Evolutionary conservation across 1,140 invertebrate species (phyloP), one percentile per base, ranked within the genome.

Genomic region (Aricia agestis): DNA sequence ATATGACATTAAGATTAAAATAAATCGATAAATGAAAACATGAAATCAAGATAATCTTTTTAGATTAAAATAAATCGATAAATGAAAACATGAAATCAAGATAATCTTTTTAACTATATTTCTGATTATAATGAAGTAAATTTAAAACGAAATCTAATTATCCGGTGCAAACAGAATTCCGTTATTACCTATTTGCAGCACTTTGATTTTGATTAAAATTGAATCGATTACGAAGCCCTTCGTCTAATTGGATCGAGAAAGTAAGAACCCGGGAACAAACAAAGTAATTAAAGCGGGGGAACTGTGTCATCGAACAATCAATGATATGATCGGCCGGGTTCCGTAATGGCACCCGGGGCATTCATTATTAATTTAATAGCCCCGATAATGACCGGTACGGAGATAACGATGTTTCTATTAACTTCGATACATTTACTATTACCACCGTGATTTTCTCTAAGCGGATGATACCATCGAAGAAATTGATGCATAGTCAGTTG

Each of bases 291-390:
- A 80, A 76, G 65, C 69, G 63, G 61, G 66, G 74, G 71, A 77
- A 79, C 74, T 70, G 67, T 71, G 76, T 78, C 78, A 76, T 82
- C 81, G 76, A 78, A 79, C 76, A 81, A 77, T 83, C 79, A 79
- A 83, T 83, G 76, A 76, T 78, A 76, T 75, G 78, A 71, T 70
- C 77, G 75, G 75, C 32, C 71, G 66, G 72, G 73, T 73, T 78
- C 74, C 71, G 68, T 75, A 74, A 74, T 74, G 67, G 67, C 71
- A 74, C 67, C 72, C 75, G 71, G 72, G 70, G 67, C 52, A 76
- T 75, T 79, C 78, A 76, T 76, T 79, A 78, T 81, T 79, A 79
- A 79, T 78, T 79, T 79, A 79, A 81, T 73, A 67, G 74, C 72
- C 73, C 72, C n/a, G 45, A 65, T 73, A 73, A 73, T 66, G 52